A percentile compares a stretch with the other conserved stretches of the same genome.
Conservation (phyloP, 2,113 vertebrate genomes). For the Motacilla tschutschensis region DNA sequence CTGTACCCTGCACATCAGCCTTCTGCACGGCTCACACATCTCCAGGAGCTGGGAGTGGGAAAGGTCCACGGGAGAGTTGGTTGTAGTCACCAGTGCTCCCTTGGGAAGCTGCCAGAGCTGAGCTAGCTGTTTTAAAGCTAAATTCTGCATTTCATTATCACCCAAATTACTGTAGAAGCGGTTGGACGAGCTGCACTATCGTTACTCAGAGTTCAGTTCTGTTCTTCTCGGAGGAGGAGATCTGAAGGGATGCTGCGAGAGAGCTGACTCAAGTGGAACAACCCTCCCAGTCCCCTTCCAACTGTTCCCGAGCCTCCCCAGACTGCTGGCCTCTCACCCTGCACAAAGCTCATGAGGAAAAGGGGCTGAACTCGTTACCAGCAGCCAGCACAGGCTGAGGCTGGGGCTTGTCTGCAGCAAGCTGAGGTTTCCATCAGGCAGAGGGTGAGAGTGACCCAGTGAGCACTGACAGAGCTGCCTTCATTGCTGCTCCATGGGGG, state of each 20-base stretch:
- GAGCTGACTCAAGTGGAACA: not conserved
- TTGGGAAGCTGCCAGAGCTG: not conserved
- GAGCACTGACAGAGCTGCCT: not conserved
- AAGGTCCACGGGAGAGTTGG: not conserved
- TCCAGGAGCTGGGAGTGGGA: not conserved
- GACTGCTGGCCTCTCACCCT: not conserved
- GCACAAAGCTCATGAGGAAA: not conserved
- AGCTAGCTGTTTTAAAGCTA: not conserved
- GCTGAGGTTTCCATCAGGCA: not conserved
- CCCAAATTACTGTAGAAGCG: not conserved
- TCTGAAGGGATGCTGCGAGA: not conserved
- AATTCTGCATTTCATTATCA: fast-evolving
- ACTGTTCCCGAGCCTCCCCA: not conserved
- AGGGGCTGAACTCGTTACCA: not conserved
- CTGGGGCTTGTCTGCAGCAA: not conserved
- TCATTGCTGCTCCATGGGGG: not conserved
- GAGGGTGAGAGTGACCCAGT: not conserved
- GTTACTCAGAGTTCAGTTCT: not conserved
- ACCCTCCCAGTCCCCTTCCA: not conserved
- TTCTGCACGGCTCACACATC: not conserved
- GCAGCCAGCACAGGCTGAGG: not conserved
- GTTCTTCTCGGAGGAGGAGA: fast-evolving
- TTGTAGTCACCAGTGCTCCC: not conserved
- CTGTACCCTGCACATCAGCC: not conserved
- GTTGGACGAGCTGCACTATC: not conserved